Conservation (phyloP, 2,888 invertebrate species). For the Oligia fasciuncula region DNA sequence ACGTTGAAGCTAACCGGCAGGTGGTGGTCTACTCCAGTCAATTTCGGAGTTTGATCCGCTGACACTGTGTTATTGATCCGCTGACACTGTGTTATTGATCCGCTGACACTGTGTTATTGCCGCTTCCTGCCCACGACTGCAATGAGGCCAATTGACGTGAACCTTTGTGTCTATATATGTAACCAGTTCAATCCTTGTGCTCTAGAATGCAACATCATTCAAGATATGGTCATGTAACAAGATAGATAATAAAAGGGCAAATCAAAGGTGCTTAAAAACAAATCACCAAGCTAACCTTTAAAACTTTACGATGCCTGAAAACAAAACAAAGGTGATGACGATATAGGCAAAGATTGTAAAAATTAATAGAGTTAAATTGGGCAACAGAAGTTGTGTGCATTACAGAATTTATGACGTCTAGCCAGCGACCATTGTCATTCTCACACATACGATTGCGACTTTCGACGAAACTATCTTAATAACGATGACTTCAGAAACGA, state of each 20-base stretch:
- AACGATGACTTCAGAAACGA: neutral
- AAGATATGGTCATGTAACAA: neutral
- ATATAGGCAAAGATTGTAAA: slow-evolving; percentile 27
- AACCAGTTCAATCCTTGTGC: slow-evolving; percentile 49
- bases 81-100: too few species aligned
- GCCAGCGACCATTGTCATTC: slow-evolving; percentile 45
- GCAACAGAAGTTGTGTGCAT: slow-evolving; percentile 49
- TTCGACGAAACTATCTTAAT: slow-evolving; percentile 5
- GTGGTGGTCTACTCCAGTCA: slow-evolving; percentile 72
- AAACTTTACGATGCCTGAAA: slow-evolving; percentile 23
- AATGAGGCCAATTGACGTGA: slow-evolving; percentile 68
- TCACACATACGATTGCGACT: slow-evolving; percentile 17
- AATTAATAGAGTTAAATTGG: slow-evolving; percentile 57
- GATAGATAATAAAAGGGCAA: neutral
- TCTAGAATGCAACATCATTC: slow-evolving; percentile 29
- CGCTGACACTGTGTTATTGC: slow-evolving; percentile 77
- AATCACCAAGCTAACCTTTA: slow-evolving; percentile 26
- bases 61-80: slow-evolving; percentile 76
- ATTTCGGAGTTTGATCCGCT: slow-evolving; percentile 76
- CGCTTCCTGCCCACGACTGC: slow-evolving; percentile 73
- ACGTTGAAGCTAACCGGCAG: slow-evolving; percentile 61
- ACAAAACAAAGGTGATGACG: slow-evolving; percentile 27
- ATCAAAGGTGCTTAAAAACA: slow-evolving; percentile 1
- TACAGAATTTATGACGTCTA: slow-evolving; percentile 70
- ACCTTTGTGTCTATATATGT: slow-evolving; percentile 70